Base-by-base conservation (phyloP, 2,113 vertebrate genomes). In the Condylura cristata region DNA sequence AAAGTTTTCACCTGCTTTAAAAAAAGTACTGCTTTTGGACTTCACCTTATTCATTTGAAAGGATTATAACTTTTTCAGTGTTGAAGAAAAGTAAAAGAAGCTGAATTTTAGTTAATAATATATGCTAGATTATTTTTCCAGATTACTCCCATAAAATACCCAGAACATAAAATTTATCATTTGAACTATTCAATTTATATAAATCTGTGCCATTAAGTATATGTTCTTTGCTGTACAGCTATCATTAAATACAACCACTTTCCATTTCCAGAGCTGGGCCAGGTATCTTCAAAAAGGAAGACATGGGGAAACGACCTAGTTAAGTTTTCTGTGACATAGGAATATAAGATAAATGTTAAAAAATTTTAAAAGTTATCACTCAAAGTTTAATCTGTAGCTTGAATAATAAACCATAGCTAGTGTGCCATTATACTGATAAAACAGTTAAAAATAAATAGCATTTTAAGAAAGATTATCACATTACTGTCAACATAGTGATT, bases 241-340 rank as follows among this genome's bases (percentile, higher is more conserved):
- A 30, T 68, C 13, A n/a, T n/a, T n/a, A n/a, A n/a, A n/a, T n/a
- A n/a, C n/a, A n/a, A 58, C 2, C 2, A 8, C 0, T 5, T 13
- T 68, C 26, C 2, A 12, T 28, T 8, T 89, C 7, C 5, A 30
- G n/a, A 81, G 17, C 4, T 30, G 66, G 6, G 44, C 13, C 44
- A 46, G n/a, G 39, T 78, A 7, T 44, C 65, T 89, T 51, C 0
- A 80, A 81, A 88, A 80, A 44, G 30, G 28, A 61, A 70, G 39
- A 53, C 30, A 71, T 26, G n/a, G 8, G 58, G 34, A 83, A 60
- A 48, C 61, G 46, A 78, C 8, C 13, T 86, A 16, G 5, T 90
- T 46, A 56, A 90, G 1, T 18, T 6, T 88, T 92, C n/a, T 41
- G 22, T 32, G 3, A 37, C 1, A 18, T 10, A 85, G 14, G 0